Evolutionary conservation across 2,888 invertebrate genomes (phyloP).

Genomic region (Lasioglossum marginatum): DNA sequence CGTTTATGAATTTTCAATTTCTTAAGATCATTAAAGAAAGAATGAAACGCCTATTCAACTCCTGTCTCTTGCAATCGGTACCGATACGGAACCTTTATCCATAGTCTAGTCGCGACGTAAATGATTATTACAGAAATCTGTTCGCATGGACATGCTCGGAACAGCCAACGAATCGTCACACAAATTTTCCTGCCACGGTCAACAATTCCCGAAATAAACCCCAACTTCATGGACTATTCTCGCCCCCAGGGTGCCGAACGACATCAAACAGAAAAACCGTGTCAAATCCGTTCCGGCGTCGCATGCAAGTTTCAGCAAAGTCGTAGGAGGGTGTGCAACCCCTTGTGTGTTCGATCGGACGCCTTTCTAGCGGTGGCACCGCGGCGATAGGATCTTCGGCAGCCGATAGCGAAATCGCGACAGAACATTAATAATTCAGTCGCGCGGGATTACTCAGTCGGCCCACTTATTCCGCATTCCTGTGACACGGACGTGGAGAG

Average conservation of each 20-base stretch:
- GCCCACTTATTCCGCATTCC: constrained; percentile 49
- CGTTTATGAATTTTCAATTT: no score
- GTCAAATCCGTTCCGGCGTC: background rate
- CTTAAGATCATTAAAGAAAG: no score
- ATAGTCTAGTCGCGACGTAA: no score
- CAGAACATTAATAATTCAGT: constrained; percentile 38
- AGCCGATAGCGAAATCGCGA: background rate
- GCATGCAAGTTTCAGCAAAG: background rate
- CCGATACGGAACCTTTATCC: no score
- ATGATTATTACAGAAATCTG: no score
- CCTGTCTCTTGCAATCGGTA: no score
- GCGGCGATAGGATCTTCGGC: constrained; percentile 25
- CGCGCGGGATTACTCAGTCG: constrained; percentile 26
- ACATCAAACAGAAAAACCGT: background rate
- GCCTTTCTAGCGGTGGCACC: constrained; percentile 5
- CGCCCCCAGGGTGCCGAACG: background rate
- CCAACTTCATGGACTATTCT: background rate
- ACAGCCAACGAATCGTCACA: background rate
- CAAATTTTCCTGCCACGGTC: background rate
- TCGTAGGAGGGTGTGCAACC: background rate
- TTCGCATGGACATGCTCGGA: background rate
- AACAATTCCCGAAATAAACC: background rate
- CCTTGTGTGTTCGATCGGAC: constrained; percentile 7
- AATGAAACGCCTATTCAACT: no score
- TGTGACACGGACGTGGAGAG: background rate